Evolutionary conservation across 2,888 invertebrate genomes (phyloP), one percentile per base, ranked within the genome.

Genomic region (Anthoptus insignis): DNA sequence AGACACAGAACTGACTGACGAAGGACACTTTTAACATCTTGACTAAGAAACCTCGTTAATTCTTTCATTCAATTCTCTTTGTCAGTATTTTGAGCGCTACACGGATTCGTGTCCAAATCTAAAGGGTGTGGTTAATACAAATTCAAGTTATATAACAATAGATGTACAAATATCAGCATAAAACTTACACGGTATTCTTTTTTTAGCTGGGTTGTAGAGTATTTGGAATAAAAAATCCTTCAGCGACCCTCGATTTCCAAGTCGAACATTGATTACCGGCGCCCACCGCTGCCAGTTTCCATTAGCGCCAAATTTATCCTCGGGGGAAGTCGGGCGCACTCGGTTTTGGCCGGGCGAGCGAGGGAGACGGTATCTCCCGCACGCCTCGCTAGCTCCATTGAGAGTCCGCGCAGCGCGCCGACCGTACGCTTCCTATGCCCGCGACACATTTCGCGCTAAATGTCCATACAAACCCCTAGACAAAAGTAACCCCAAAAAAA

Each of bases 301-400:
- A 88, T 91, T 88, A 90, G 91, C 88, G 91, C 91, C 91, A 91
- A 92, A 91, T 89, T 89, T 89, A 92, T 86, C 91, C 86, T 91
- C 91, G 91, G 88, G 84, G 79, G 80, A 80, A 81, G 84, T 89
- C 91, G 91, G 82, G 79, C 74, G 75, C 75, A 67, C 75, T 88
- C 89, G 89, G 85, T 76, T 67, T 29, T 74, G 79, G 81, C 83
- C 81, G 83, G 80, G 84, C 80, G 83, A 81, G 81, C 76, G 84
- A 86, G 85, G 73, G 84, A 83, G 86, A 84, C 80, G 84, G 77
- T 75, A 74, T 76, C 76, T 74, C 68, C 72, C 67, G 64, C 70
- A 67, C 67, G 68, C 69, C 64, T 61, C 65, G 65, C 63, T 60
- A 67, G 64, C 75, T 73, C 73, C 76, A 76, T 76, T 76, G 76